Conservation (phyloP, 53 echinoderm and acorn worm genomes). For the Henricia sp. region DNA sequence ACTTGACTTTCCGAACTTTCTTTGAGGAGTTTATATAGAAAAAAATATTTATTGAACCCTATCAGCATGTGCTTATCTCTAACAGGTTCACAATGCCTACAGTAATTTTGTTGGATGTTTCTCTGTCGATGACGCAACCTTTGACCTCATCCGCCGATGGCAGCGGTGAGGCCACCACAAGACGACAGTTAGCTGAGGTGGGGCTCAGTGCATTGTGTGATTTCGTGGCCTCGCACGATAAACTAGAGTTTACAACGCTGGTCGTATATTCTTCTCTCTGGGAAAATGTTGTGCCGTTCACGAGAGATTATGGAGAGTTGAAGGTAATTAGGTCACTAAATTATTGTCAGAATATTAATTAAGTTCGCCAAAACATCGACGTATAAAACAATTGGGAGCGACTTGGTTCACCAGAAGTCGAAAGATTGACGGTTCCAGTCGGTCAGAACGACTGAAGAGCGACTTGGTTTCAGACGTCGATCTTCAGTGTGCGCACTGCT, state of each 20-base stretch:
- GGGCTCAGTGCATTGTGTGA: constrained; percentile 76
- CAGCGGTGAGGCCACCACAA: constrained; percentile 52
- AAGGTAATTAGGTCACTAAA: constrained; percentile 59
- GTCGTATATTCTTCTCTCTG: constrained; percentile 86
- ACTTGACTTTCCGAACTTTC: no score
- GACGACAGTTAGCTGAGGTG: constrained; percentile 78
- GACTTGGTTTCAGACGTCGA: no score
- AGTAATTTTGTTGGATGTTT: constrained; percentile 84
- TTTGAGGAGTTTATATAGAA: no score
- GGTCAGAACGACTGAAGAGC: no score
- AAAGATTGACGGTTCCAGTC: no score
- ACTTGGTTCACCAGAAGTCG: no score
- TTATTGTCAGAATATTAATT: no score
- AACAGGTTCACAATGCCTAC: constrained; percentile 79
- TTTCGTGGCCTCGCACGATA: constrained; percentile 78
- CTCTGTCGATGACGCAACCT: constrained; percentile 92
- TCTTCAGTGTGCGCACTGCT: no score
- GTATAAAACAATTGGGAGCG: no score
- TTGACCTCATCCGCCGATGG: constrained; percentile 44
- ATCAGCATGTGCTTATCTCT: neutral
- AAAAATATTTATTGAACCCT: neutral
- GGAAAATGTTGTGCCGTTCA: constrained; percentile 86
- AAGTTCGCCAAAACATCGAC: no score
- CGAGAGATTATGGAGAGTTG: constrained; percentile 84
- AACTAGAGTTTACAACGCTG: constrained; percentile 85